Evolutionary conservation across 2,797 vertebrate species (phyloP).

Genomic region (Apodemus agrarius): DNA sequence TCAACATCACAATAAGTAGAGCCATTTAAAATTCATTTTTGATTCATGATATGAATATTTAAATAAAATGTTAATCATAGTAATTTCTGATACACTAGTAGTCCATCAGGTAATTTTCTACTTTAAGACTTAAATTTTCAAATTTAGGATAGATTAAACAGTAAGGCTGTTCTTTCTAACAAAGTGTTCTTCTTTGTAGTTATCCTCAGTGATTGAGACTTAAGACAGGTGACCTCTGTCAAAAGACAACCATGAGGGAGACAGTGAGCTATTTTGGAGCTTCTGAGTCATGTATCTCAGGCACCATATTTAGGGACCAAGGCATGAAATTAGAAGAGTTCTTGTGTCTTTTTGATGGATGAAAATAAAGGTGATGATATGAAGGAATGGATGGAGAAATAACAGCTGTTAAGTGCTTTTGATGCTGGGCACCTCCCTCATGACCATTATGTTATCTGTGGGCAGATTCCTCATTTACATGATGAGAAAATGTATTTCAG

Average conservation of each 20-base stretch:
- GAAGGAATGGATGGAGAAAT: background rate
- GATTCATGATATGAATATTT: slow-evolving; percentile 45
- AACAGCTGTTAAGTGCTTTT: background rate
- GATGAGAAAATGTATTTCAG: background rate
- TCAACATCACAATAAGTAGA: background rate
- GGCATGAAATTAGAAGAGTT: background rate
- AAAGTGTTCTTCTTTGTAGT: background rate
- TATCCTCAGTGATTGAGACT: background rate
- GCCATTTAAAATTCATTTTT: slow-evolving; percentile 34
- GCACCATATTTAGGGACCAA: background rate
- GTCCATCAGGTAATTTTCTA: background rate
- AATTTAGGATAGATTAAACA: background rate
- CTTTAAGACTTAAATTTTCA: background rate
- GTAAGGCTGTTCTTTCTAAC: background rate
- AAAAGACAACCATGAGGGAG: background rate
- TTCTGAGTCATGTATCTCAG: background rate
- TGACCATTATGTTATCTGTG: background rate
- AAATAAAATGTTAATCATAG: slow-evolving; percentile 51
- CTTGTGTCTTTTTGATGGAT: background rate
- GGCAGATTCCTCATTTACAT: background rate
- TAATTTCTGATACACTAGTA: slow-evolving; percentile 34
- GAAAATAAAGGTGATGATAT: background rate
- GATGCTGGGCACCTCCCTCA: background rate
- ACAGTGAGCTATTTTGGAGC: background rate
- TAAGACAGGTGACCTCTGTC: background rate